A percentile compares a stretch with the other conserved stretches of the same genome.
phyloP scores from a whole-genome alignment of 1,140 invertebrate species.

The Aphelenchoides fujianensis region DNA sequence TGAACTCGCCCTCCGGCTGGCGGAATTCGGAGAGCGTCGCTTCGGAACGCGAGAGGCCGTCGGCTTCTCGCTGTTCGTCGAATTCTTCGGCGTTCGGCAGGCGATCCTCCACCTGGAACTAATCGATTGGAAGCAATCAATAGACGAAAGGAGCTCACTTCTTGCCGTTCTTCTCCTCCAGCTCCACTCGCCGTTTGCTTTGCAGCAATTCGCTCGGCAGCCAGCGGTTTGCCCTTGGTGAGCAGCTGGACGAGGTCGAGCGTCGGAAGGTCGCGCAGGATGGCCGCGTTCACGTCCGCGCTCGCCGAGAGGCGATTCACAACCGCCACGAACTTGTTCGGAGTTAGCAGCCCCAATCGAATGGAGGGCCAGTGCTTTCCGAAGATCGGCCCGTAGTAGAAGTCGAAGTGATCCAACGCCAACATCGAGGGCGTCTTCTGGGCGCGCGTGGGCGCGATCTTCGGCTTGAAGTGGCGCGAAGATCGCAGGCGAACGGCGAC shows the following conservation, averaged over 20 bases:
- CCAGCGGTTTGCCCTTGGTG: slow-evolving; percentile 10
- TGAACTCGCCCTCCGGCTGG: slow-evolving; percentile 28
- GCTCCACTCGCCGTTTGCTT: not conserved
- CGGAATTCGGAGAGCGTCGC: slow-evolving; percentile 44
- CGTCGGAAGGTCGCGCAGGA: slow-evolving; percentile 32
- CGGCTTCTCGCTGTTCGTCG: no score
- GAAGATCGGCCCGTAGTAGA: slow-evolving; percentile 80
- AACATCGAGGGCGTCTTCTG: slow-evolving; percentile 65
- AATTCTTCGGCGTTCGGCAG: slow-evolving; percentile 25
- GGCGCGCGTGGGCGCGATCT: slow-evolving; percentile 48
- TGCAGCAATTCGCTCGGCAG: not conserved
- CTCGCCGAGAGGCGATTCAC: slow-evolving; percentile 50
- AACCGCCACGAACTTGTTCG: slow-evolving; percentile 69
- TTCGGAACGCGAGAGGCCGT: slow-evolving; percentile 34
- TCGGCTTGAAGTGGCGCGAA: slow-evolving; percentile 40
- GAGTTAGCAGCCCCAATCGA: slow-evolving; percentile 74
- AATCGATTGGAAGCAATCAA: no score
- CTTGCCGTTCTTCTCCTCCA: slow-evolving; percentile 3
- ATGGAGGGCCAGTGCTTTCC: slow-evolving; percentile 77
- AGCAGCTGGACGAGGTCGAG: slow-evolving; percentile 34
- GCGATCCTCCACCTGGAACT: no score
- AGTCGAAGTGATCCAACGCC: slow-evolving; percentile 87
- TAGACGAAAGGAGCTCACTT: no score
- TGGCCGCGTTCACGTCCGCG: slow-evolving; percentile 29
- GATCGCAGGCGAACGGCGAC: not conserved